Conservation (phyloP, 2,888 invertebrate species). For the Archips xylosteana region DNA sequence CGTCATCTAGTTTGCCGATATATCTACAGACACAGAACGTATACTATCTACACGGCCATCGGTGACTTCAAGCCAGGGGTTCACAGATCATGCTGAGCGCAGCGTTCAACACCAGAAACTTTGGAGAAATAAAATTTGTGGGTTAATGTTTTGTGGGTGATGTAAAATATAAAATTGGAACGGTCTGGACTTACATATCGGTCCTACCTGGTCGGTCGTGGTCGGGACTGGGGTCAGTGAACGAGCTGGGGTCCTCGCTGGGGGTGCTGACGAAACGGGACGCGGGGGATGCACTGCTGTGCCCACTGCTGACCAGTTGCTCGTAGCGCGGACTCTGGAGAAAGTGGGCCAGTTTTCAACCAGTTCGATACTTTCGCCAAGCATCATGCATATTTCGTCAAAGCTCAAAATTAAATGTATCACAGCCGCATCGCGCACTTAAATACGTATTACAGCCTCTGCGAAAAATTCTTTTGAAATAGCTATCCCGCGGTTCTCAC, state of each 20-base stretch:
- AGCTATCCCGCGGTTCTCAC: too few species aligned
- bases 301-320: constrained; percentile 79
- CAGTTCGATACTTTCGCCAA: background rate
- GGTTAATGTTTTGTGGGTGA: constrained; percentile 40
- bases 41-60: constrained; percentile 36
- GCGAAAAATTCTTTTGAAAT: too few species aligned
- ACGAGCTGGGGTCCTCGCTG: constrained; percentile 74
- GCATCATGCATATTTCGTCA: background rate
- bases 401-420: too few species aligned
- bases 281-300: constrained; percentile 77
- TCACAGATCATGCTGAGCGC: constrained; percentile 53
- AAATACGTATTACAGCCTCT: too few species aligned
- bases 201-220: constrained; percentile 83
- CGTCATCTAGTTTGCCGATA: constrained; percentile 20
- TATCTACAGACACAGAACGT: constrained; percentile 26
- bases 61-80: constrained; percentile 43
- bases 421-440: too few species aligned
- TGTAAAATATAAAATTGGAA: constrained; percentile 79
- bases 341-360: background rate
- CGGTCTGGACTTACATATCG: constrained; percentile 84
- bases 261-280: constrained; percentile 76
- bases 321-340: constrained; percentile 81
- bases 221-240: constrained; percentile 77
- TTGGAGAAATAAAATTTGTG: constrained; percentile 1
- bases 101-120: constrained; percentile 32